Evolutionary conservation across 2,113 vertebrate species (phyloP).

Genomic region (Platanista minor): DNA sequence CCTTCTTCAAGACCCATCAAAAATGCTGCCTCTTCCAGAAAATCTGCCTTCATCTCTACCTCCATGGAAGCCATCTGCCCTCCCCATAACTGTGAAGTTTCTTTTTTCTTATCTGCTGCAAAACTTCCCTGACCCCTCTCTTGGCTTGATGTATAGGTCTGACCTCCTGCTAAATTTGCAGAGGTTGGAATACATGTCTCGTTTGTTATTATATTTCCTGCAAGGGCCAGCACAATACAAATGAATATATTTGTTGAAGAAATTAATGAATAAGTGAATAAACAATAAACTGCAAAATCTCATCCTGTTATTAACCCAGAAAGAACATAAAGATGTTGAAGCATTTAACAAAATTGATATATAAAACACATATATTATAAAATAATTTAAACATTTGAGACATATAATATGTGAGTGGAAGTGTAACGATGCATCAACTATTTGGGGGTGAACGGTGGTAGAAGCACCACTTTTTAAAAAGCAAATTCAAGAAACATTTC

Average conservation of each 20-base stretch:
- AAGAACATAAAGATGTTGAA: not conserved
- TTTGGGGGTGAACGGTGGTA: not conserved
- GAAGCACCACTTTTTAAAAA: not conserved
- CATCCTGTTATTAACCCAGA: not conserved
- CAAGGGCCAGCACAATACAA: not conserved
- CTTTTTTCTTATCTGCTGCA: too few species aligned
- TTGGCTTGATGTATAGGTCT: not conserved
- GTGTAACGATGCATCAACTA: not conserved
- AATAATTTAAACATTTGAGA: not conserved
- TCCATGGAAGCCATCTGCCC: not conserved
- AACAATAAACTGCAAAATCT: not conserved
- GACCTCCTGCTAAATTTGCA: not conserved
- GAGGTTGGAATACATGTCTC: not conserved
- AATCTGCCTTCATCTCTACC: not conserved
- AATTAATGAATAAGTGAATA: not conserved
- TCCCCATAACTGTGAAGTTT: not conserved
- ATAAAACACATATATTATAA: not conserved
- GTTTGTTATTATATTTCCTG: not conserved
- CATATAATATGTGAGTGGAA: not conserved
- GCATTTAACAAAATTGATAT: not conserved
- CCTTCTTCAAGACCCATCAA: not conserved
- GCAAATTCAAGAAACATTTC: not conserved
- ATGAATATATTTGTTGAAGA: not conserved
- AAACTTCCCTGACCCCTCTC: not conserved
- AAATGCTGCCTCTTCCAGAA: not conserved